These are phyloP conservation scores for Lithodes maja DNA, from an alignment of 2,888 invertebrate species.

Conservation along the genomic window DNA sequence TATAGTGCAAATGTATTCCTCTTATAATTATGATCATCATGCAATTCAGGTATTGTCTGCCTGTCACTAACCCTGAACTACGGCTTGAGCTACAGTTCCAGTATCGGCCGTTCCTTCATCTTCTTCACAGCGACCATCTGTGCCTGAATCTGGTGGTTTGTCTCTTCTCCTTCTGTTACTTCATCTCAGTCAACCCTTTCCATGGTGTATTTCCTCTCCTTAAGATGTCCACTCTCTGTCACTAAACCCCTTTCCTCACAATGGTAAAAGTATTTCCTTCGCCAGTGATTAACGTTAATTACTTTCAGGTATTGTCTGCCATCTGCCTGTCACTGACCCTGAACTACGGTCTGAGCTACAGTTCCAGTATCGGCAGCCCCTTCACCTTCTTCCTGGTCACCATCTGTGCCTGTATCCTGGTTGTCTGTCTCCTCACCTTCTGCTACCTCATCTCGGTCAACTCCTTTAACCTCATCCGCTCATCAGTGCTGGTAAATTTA, in stretches of 20 bases:
- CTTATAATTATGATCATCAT: neutral
- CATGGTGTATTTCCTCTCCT: neutral
- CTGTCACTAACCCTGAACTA: constrained; percentile 87
- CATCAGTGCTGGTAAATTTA: constrained; percentile 86
- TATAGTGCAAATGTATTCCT: too few relatives aligned
- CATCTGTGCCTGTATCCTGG: constrained; percentile 86
- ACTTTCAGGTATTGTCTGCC: constrained; percentile 82
- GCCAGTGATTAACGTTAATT: neutral
- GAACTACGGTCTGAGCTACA: constrained; percentile 85
- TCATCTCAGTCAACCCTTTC: constrained; percentile 85
- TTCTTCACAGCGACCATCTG: constrained; percentile 87
- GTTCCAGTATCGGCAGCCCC: constrained; percentile 84
- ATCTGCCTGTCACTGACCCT: constrained; percentile 87
- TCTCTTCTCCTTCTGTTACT: constrained; percentile 84
- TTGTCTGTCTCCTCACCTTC: constrained; percentile 83
- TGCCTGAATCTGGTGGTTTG: constrained; percentile 86
- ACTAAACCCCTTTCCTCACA: too few relatives aligned
- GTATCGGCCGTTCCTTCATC: constrained; percentile 86
- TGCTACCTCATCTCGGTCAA: constrained; percentile 88
- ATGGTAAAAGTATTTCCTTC: too few relatives aligned
- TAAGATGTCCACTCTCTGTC: too few relatives aligned
- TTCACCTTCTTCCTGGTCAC: constrained; percentile 88
- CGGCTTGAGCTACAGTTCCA: constrained; percentile 83
- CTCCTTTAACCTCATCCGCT: constrained; percentile 84
- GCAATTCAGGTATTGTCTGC: constrained; percentile 77